Conservation (phyloP, 2,797 vertebrate species). For the Enteromius radiatus region DNA sequence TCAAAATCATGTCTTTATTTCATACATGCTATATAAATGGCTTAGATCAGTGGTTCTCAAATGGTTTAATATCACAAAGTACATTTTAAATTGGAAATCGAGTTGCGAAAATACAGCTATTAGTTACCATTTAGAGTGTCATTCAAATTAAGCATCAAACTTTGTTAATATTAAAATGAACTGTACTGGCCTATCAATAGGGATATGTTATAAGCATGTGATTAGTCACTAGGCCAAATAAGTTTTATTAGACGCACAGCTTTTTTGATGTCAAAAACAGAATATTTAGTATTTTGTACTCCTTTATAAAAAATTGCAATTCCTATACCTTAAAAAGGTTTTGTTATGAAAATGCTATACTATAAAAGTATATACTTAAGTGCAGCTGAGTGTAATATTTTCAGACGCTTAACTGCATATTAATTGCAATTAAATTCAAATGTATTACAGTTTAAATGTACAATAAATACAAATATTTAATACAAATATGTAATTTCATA, state of each 20-base stretch:
- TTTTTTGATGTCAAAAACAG: not conserved
- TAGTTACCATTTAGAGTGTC: not conserved
- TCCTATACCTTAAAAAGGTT: not conserved
- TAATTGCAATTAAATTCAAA: not conserved
- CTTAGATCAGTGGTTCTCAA: constrained; percentile 31
- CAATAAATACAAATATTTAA: not conserved
- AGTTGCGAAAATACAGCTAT: not conserved
- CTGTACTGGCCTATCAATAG: too few relatives aligned
- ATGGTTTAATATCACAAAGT: not conserved
- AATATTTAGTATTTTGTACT: not conserved
- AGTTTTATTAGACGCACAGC: not conserved
- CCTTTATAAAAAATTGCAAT: too few relatives aligned
- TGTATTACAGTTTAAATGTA: not conserved
- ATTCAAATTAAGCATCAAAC: not conserved
- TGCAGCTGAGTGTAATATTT: not conserved
- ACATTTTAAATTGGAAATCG: not conserved
- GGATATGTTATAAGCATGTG: not conserved
- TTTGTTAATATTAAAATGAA: not conserved
- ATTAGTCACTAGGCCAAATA: not conserved
- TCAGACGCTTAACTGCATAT: not conserved
- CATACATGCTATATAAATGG: not conserved
- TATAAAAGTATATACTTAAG: not conserved
- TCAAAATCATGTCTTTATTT: not conserved
- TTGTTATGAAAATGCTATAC: not conserved
- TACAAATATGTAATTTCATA: not conserved